Base-by-base conservation (phyloP, 2,113 vertebrate species). In the Shinisaurus crocodilurus region DNA sequence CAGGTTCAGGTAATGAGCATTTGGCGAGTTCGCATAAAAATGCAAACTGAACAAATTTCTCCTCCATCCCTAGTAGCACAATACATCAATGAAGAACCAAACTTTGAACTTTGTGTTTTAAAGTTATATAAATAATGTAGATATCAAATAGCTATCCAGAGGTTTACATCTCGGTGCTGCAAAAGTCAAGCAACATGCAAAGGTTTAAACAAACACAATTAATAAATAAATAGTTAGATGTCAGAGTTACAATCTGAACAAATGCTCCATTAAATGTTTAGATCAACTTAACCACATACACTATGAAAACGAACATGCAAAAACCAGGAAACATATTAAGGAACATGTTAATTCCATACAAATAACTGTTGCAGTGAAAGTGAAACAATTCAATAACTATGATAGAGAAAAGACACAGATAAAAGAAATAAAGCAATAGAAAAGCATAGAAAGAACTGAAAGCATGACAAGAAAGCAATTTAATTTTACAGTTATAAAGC, bases 101-200 rank as follows among this genome's bases (percentile, higher is more conserved):
- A 29, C 8, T n/a, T 32, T 83, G 87, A 69, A 93, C 40, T 84
- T 83, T 70, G 87, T 90, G 92, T 60, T 90, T 85, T 89, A 82
- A 82, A 93, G 76, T 67, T 13, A n/a, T 94, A 93, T 84, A 92
- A 90, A 92, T 88, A 80, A 89, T 75, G 91, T 82, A 2, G 32
- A 89, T 95, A 85, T 86, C 95, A 94, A 86, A 94, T 88, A 45
- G 81, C 93, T 88, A 45, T 79, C 88, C 90, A 92, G 76, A 90
- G 77, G 84, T 69, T 88, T 92, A 95, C 90, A 93, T 2, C 80
- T 37, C 91, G 43, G 82, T 91, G 88, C 65, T 88, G 90, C 29
- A 93, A 90, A 95, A 89, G 94, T 77, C 23, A 40, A 93, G 91
- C 9, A 0, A 94, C 96, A 97, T 96, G 97, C 97, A 95, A 95